These are phyloP conservation scores for Drosophila nr. perissopoda DNA, from an alignment of 2,888 invertebrate genomes.

Conservation along the genomic window DNA sequence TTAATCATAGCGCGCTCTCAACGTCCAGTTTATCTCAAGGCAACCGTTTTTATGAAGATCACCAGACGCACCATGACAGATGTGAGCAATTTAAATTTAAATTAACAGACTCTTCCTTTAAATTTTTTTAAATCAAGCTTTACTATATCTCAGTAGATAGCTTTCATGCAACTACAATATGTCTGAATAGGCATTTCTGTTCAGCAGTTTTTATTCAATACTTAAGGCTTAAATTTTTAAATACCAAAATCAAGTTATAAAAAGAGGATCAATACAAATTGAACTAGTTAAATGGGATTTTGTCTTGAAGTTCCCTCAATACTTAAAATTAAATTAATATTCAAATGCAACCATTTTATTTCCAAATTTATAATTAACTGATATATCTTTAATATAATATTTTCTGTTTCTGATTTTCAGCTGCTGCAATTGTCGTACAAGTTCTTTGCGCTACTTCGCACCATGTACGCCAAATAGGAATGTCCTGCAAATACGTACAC, in stretches of 20 bases:
- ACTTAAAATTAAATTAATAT: too few relatives aligned
- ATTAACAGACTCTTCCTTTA: neutral
- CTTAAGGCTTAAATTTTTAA: too few relatives aligned
- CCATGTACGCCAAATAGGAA: constrained; percentile 71
- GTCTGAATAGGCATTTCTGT: too few relatives aligned
- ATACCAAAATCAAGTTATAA: too few relatives aligned
- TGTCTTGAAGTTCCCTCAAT: too few relatives aligned
- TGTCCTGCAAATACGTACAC: constrained; percentile 1
- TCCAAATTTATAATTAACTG: neutral
- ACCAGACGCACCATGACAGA: constrained; percentile 75
- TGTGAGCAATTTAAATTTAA: constrained; percentile 43
- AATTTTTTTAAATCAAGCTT: too few relatives aligned
- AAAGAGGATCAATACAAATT: too few relatives aligned
- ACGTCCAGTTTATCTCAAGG: constrained; percentile 68
- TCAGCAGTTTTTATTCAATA: too few relatives aligned
- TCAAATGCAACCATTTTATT: too few relatives aligned
- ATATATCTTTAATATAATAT: neutral
- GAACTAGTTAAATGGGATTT: too few relatives aligned
- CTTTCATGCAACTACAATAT: too few relatives aligned
- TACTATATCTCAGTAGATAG: too few relatives aligned
- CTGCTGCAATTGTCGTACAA: constrained; percentile 73
- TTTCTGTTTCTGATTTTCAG: neutral
- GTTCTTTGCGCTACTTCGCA: constrained; percentile 80
- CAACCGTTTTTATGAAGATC: constrained; percentile 72
- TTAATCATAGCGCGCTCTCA: constrained; percentile 77